Base-by-base conservation (phyloP, 2,113 vertebrate genomes). In the Oncorhynchus clarkii region DNA sequence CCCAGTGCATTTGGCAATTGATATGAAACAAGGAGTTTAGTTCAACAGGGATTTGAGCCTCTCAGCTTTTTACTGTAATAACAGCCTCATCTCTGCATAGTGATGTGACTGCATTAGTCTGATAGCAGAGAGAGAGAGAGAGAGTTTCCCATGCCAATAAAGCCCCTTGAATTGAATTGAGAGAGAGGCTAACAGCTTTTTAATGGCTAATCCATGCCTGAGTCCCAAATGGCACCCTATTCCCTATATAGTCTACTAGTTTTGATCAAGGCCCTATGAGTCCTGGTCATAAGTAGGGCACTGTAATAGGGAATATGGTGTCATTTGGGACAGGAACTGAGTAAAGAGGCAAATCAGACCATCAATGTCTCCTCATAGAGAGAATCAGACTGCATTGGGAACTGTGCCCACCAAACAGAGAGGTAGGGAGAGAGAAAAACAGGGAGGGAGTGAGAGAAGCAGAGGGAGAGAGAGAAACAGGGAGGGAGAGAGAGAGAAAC, bases 131-230 rank as follows among this genome's bases (percentile, higher is more conserved):
- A 51, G 49, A 51, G 13, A 51, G 27, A 27, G 29, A 31, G 29
- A 31, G 29, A 31, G 29, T 34, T 34, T 34, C 31, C 31, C 31
- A 34, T 34, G 31, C 31, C 31, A 34, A 34, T 34, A 34, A 34
- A 34, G 5, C 31, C 31, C 31, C 31, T 34, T 34, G 31, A 34
- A 34, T 34, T 34, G 31, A 34, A 34, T 34, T 34, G 49, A 51
- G 49, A 51, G 11, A 51, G 49, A 1, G 14, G n/a, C 12, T 89
- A 92, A 89, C 90, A 90, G 91, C 90, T 89, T 92, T 92, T 92
- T 93, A 92, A 92, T 93, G 87, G 90, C 89, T 91, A 92, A 92
- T 90, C 91, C 88, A 91, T 88, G 14, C 0, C 14, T 51, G 14
- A 14, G 49, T 51, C 14, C 49, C 4, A 16, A 51, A 51, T 18